Evolutionary conservation across 1,140 invertebrate genomes (phyloP).

Genomic region (Trichogramma pretiosum): DNA sequence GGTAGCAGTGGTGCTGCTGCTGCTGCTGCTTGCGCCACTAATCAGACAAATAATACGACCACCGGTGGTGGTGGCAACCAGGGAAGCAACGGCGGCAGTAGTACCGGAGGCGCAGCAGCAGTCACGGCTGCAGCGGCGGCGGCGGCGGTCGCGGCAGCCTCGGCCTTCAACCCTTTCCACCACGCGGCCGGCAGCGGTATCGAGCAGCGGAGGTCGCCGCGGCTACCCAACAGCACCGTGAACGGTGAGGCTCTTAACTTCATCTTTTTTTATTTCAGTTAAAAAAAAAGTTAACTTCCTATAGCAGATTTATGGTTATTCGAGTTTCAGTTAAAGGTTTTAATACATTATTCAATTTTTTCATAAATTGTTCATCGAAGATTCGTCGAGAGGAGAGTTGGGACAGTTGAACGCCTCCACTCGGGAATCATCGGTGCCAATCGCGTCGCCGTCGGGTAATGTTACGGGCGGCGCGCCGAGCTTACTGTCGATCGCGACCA

Average conservation of each 20-base stretch:
- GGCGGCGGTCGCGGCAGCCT: constrained; percentile 29
- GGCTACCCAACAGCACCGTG: constrained; percentile 30
- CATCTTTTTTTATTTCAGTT: too few relatives aligned
- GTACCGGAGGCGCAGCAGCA: constrained; percentile 35
- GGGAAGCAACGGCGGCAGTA: constrained; percentile 36
- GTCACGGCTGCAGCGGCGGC: constrained; percentile 40
- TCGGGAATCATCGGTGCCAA: too few relatives aligned
- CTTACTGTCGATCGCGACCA: constrained; percentile 40
- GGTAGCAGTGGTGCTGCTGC: too few relatives aligned
- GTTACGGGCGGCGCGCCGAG: constrained; percentile 39
- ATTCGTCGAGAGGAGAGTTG: constrained; percentile 37
- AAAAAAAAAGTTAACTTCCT: too few relatives aligned
- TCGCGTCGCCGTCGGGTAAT: constrained; percentile 36
- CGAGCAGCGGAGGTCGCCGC: constrained; percentile 41
- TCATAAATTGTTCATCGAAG: too few relatives aligned
- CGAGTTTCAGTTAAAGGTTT: too few relatives aligned
- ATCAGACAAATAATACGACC: too few relatives aligned
- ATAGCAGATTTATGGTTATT: too few relatives aligned
- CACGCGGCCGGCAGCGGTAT: constrained; percentile 40
- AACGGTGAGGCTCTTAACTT: constrained; percentile 25
- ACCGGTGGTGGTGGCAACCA: too few relatives aligned
- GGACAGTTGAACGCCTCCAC: constrained; percentile 39
- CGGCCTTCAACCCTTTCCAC: constrained; percentile 44
- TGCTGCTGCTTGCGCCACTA: too few relatives aligned
- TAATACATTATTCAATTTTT: too few relatives aligned